Conservation (phyloP, 2,888 invertebrate species). For the Cerceris rybyensis region DNA sequence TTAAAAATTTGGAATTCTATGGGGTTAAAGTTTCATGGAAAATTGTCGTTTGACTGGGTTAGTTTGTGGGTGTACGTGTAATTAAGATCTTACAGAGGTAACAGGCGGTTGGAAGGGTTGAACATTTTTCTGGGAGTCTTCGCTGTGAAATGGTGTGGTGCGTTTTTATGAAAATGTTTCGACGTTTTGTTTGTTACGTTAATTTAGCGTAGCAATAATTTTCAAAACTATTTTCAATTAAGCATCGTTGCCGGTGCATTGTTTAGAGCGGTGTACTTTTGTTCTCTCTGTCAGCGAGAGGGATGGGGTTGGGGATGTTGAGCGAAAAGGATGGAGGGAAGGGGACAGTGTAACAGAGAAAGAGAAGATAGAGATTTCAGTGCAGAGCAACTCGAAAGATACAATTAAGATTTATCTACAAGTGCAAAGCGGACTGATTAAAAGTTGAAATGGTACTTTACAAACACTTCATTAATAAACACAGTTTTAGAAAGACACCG, state of each 20-base stretch:
- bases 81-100: too few relatives aligned
- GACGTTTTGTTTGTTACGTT: background rate
- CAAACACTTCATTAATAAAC: slow-evolving; percentile 58
- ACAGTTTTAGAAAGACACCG: slow-evolving; percentile 40
- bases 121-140: too few relatives aligned
- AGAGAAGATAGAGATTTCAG: slow-evolving; percentile 29
- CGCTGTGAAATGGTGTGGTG: too few relatives aligned
- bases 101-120: too few relatives aligned
- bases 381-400: slow-evolving; percentile 60
- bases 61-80: too few relatives aligned
- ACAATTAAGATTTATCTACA: slow-evolving; percentile 66
- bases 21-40: background rate
- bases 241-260: slow-evolving; percentile 49
- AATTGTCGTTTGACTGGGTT: slow-evolving; percentile 3
- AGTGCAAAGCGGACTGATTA: slow-evolving; percentile 60
- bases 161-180: too few relatives aligned
- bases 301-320: slow-evolving; percentile 1
- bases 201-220: slow-evolving; percentile 8
- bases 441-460: slow-evolving; percentile 52
- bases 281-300: slow-evolving; percentile 12
- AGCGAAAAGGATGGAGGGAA: background rate
- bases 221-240: slow-evolving; percentile 38
- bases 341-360: slow-evolving; percentile 15
- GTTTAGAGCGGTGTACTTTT: slow-evolving; percentile 41
- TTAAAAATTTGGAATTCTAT: slow-evolving; percentile 18